Evolutionary conservation across 2,888 invertebrate species (phyloP), one percentile per base, ranked within the genome.

Genomic region (Leptinotarsa juncta): DNA sequence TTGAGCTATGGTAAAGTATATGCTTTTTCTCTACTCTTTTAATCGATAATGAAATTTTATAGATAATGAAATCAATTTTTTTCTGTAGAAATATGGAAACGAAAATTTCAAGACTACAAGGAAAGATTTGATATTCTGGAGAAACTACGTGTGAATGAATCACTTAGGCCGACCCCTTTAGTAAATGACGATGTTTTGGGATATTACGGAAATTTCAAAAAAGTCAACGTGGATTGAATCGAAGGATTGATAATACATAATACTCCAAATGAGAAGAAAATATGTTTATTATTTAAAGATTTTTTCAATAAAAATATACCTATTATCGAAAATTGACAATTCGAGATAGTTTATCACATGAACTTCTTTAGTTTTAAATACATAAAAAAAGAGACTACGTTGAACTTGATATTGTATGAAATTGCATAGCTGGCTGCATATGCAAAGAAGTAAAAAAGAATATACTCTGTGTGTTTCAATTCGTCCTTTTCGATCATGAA

Each of bases 161-260:
- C 72, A 4, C 53, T 81, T 5, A 77, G 82, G 23, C 80, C 80
- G 1, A 68, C 72, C n/a, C 77, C 77, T 42, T 18, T 79, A 20
- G 32, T 71, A 16, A 79, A 81, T 53, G 80, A 82, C 50, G 83
- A 83, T 10, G 15, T 82, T 20, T 76, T 82, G 18, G 83, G 82
- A 26, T 78, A 81, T 49, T 72, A 83, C 60, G 83, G 83, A 55
- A 83, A 81, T 75, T 83, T 83, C 69, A 82, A 78, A 70, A 80
- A 82, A 72, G 70, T 83, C 14, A 50, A 51, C 42, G 74, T 83
- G 1, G 83, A 83, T 76, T 83, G 20, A 20, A 55, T 7, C 32
- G 32, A 32, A 32, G 7, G 12, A 50, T 16, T 50, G 14, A 12
- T 48, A 23, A 23, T 15, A 50, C 5, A 18, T 23, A 48, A 66